These are phyloP conservation scores for Siderastrea radians DNA, from an alignment of 92 coral and sea anemone genomes.

Conservation along the genomic window DNA sequence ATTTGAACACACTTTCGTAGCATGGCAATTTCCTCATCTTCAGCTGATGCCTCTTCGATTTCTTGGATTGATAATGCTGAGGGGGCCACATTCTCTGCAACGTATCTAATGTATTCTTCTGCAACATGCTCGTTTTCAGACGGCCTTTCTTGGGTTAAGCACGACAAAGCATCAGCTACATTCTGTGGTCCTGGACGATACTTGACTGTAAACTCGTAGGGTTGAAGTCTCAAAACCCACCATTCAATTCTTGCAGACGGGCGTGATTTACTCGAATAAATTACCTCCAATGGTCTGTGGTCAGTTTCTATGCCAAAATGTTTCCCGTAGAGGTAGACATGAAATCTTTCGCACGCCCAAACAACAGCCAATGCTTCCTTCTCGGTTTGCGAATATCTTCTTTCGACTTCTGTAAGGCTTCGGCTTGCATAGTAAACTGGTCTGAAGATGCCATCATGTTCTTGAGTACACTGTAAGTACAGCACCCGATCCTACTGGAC, in stretches of 20 bases:
- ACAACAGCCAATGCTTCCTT: too few relatives aligned
- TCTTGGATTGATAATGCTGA: too few relatives aligned
- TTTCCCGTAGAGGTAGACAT: too few relatives aligned
- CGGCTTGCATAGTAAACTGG: constrained; percentile 45
- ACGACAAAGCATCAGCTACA: too few relatives aligned
- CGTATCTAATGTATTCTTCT: constrained; percentile 27
- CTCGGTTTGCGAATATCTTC: too few relatives aligned
- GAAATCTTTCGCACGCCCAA: too few relatives aligned
- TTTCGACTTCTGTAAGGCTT: constrained; percentile 26
- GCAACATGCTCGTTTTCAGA: too few relatives aligned
- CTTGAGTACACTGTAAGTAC: constrained; percentile 32
- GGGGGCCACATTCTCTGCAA: constrained; percentile 8
- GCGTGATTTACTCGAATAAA: constrained; percentile 34
- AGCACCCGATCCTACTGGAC: constrained; percentile 15
- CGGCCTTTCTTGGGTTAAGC: too few relatives aligned
- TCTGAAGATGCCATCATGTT: constrained; percentile 34
- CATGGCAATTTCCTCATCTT: constrained; percentile 17
- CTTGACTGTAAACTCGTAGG: constrained; percentile 43
- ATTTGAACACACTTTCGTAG: not conserved
- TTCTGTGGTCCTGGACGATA: too few relatives aligned
- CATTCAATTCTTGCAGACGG: constrained; percentile 55
- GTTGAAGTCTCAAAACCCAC: too few relatives aligned
- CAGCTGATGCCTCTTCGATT: not conserved
- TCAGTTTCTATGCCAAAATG: too few relatives aligned
- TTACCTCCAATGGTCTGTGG: constrained; percentile 39